Evolutionary conservation across 2,888 invertebrate genomes (phyloP), one percentile per base, ranked within the genome.

Genomic region (Lochmaea crataegi): DNA sequence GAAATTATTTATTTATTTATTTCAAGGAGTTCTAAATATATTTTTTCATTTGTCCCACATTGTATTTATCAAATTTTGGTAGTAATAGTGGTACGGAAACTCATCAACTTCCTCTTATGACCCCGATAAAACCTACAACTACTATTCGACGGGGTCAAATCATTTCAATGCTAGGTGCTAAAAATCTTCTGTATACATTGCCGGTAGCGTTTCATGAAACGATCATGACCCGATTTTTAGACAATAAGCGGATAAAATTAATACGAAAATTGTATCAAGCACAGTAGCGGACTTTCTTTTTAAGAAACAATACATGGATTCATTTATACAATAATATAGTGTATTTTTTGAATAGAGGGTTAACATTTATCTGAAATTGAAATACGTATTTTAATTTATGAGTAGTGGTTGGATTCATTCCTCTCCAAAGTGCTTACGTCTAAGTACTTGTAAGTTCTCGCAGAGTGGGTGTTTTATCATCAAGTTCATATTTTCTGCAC

Each of bases 151-250:
- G 58, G 58, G 58, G 58, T 60, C 61, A 61, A 32, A 61, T 61
- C 6, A 41, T 61, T 61, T 61, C 61, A 41, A 41, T 38, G 61
- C 12, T 61, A 61, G 61, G 26, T 38, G 9, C 4, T 61, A 38
- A 9, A 61, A 61, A 61, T 61, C 61, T 38, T 61, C 61, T 16
- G 38, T 38, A n/a, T n/a, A 61, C 38, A 41, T 61, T 41, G 61
- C 10, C 41, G 38, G 41, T 38, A 16, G 14, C 38, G n/a, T 38
- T 61, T 61, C 41, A 61, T 38, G 38, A 61, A 32, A 60, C 41
- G 61, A 41, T 61, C 61, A 41, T 61, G 61, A 61, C 61, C 61
- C 61, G 61, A 61, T 38, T 61, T 61, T 61, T 61, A 38, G 16
- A 61, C 61, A 61, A 61, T 61, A 61, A 26, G 12, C 58, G 26